A percentile compares a stretch with the other conserved stretches of the same genome.
Evolutionary conservation across 2,113 vertebrate species (phyloP).

Genomic region (Nesospiza acunhae): DNA sequence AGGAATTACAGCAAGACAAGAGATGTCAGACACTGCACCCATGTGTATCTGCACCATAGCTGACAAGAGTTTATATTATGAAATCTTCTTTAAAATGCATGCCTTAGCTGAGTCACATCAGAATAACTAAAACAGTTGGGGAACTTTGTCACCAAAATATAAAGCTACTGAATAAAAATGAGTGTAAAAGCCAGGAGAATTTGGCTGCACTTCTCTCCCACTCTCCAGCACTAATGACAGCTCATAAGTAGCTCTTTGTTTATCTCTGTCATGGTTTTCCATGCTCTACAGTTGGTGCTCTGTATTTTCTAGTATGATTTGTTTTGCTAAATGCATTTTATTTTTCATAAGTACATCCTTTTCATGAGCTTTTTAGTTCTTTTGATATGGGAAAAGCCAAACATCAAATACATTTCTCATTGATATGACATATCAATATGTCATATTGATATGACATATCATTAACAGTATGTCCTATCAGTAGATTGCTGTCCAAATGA

Average conservation of each 20-base stretch:
- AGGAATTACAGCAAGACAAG: neutral
- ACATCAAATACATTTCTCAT: neutral
- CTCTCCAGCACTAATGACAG: neutral
- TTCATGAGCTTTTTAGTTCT: neutral
- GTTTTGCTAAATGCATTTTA: neutral
- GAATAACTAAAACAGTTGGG: neutral
- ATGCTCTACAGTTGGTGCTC: neutral
- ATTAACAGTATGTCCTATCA: neutral
- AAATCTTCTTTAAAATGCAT: neutral
- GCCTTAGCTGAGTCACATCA: neutral
- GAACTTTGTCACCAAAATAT: neutral
- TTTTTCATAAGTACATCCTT: neutral
- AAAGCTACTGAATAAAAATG: neutral
- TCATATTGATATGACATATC: too few relatives aligned
- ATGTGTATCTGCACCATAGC: neutral
- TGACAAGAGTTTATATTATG: neutral
- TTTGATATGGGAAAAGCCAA: neutral
- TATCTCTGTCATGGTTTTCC: neutral
- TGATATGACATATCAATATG: too few relatives aligned
- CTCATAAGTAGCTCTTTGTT: conserved; percentile 13
- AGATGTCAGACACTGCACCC: neutral
- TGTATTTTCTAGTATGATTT: neutral
- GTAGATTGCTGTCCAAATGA: neutral
- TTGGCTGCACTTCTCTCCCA: neutral
- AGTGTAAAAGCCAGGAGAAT: neutral